Evolutionary conservation across 2,113 vertebrate species (phyloP).

Genomic region (Barbus barbus): DNA sequence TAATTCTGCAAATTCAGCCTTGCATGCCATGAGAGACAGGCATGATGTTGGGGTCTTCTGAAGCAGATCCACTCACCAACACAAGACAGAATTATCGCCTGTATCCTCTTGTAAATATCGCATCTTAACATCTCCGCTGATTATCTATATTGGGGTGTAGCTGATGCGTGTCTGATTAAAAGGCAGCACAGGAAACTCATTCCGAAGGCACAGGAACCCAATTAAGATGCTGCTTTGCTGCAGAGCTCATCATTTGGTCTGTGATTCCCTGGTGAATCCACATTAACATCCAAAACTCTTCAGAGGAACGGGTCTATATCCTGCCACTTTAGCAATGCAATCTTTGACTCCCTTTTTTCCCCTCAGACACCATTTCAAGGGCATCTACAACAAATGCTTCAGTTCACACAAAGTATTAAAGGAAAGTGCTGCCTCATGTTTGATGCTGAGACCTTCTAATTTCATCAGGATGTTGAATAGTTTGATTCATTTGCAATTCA

Average conservation of each 20-base stretch:
- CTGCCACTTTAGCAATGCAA: constrained; percentile 31
- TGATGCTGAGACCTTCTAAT: not conserved
- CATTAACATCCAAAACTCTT: constrained; percentile 35
- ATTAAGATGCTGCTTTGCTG: constrained; percentile 42
- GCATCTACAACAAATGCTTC: too few species aligned
- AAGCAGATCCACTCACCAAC: constrained; percentile 13
- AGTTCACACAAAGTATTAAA: not conserved
- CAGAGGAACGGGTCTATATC: constrained; percentile 19
- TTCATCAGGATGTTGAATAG: not conserved
- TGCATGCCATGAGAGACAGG: not conserved
- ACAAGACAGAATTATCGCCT: not conserved
- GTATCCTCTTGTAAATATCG: constrained; percentile 27
- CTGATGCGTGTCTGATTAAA: constrained; percentile 39
- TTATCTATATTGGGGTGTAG: constrained; percentile 33
- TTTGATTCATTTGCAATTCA: not conserved
- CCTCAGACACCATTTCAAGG: constrained; percentile 13
- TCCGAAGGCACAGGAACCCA: constrained; percentile 40
- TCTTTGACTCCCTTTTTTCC: not conserved
- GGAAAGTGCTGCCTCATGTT: not conserved
- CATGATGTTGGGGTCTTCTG: not conserved
- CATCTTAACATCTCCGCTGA: constrained; percentile 22
- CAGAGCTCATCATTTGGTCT: constrained; percentile 29
- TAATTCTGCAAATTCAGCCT: not conserved
- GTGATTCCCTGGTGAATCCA: constrained; percentile 34
- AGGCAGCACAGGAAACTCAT: constrained; percentile 39